A percentile compares a stretch with the other conserved stretches of the same genome.
Evolutionary conservation across 1,140 invertebrate species (phyloP).

Genomic region (Drosophila watanabei): DNA sequence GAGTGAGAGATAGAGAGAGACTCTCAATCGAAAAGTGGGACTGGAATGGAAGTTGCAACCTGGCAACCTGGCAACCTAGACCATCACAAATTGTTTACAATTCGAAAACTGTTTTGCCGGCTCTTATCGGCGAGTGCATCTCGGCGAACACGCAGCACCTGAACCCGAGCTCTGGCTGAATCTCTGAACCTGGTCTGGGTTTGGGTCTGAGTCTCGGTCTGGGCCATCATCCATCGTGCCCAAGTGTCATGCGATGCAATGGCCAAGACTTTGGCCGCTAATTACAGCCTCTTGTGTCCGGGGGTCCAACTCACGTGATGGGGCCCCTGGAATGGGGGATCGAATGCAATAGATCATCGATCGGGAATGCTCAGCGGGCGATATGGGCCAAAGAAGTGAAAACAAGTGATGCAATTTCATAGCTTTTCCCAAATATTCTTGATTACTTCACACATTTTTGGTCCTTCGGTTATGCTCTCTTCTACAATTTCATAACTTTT

Average conservation of each 20-base stretch:
- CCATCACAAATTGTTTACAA: slow-evolving; percentile 79
- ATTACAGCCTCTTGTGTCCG: slow-evolving; percentile 66
- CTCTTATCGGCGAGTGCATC: slow-evolving; percentile 70
- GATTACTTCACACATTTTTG: neutral
- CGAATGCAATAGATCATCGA: slow-evolving; percentile 65
- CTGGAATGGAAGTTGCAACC: slow-evolving; percentile 3
- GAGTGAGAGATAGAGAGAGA: slow-evolving; percentile 4
- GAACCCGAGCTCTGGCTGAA: slow-evolving; percentile 11
- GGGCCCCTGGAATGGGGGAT: slow-evolving; percentile 19
- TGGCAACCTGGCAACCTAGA: slow-evolving; percentile 15
- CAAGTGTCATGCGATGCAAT: slow-evolving; percentile 78
- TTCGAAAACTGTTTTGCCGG: slow-evolving; percentile 75
- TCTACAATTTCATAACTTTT: too few relatives aligned
- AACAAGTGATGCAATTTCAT: too few relatives aligned
- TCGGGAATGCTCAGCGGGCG: slow-evolving; percentile 12
- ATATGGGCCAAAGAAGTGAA: neutral
- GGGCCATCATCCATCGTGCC: slow-evolving; percentile 71
- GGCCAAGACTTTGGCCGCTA: slow-evolving; percentile 57
- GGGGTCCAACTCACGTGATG: slow-evolving; percentile 53
- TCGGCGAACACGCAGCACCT: slow-evolving; percentile 71
- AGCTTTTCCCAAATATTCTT: neutral
- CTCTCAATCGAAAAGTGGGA: slow-evolving; percentile 1
- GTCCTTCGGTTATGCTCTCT: too few relatives aligned
- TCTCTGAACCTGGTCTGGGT: neutral
- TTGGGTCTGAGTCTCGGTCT: slow-evolving; percentile 1